A percentile compares a stretch with the other conserved stretches of the same genome.
Evolutionary conservation across 2,113 vertebrate species (phyloP).

Genomic region (Syngnathus typhle): DNA sequence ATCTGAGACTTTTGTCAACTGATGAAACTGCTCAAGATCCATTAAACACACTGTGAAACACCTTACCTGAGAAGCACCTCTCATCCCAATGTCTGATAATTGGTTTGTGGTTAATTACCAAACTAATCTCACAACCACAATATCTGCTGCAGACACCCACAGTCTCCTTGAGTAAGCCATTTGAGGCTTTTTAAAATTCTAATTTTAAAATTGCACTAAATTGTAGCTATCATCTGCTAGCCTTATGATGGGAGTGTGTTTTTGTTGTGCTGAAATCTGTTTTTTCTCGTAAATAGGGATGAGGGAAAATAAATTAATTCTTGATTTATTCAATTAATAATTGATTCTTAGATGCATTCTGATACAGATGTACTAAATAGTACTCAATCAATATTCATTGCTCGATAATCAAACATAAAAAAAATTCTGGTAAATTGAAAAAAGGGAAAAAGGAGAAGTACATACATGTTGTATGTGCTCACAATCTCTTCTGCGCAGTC

Average conservation of each 20-base stretch:
- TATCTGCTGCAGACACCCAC: slow-evolving; percentile 57
- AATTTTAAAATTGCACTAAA: slow-evolving; percentile 54
- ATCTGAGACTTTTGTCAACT: slow-evolving; percentile 52
- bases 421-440: neutral
- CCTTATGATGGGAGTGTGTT: slow-evolving; percentile 45
- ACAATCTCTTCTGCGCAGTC: no score
- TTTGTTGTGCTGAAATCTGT: slow-evolving; percentile 34
- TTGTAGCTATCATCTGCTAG: slow-evolving; percentile 49
- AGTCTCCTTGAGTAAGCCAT: slow-evolving; percentile 42
- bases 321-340: neutral
- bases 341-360: neutral
- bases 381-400: no score
- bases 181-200: slow-evolving; percentile 57
- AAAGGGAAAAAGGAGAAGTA: neutral
- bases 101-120: slow-evolving; percentile 75
- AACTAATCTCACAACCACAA: slow-evolving; percentile 66
- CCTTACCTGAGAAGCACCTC: slow-evolving; percentile 59
- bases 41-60: slow-evolving; percentile 64
- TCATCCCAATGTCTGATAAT: slow-evolving; percentile 70
- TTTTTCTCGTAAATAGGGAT: slow-evolving; percentile 15
- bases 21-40: slow-evolving; percentile 68
- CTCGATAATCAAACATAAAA: no score
- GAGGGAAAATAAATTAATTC: neutral
- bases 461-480: neutral
- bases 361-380: neutral